A percentile compares a stretch with the other conserved stretches of the same genome.
phyloP scores from a whole-genome alignment of 2,113 vertebrate genomes.

The Corythoichthys haematopterus region DNA sequence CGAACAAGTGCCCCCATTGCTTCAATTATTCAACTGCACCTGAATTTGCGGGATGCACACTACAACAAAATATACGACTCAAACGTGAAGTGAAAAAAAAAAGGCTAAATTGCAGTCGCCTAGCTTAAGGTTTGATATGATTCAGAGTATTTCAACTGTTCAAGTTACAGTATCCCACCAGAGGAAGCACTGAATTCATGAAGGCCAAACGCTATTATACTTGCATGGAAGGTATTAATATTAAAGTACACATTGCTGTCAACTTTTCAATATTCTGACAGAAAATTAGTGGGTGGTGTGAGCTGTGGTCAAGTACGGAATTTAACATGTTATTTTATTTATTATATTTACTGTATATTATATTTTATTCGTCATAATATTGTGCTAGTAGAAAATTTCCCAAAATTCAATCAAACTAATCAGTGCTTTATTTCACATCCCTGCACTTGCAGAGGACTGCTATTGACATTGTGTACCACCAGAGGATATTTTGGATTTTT shows the following conservation, averaged over 20 bases:
- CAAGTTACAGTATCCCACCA: constrained; percentile 14
- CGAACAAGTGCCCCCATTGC: constrained; percentile 27
- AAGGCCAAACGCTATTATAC: constrained; percentile 50
- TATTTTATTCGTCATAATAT: no score
- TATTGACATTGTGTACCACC: background rate
- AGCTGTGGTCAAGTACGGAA: constrained; percentile 43
- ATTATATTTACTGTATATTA: no score
- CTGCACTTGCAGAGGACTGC: no score
- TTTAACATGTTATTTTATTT: constrained; percentile 7
- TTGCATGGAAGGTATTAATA: constrained; percentile 54
- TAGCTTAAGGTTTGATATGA: background rate
- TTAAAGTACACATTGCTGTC: constrained; percentile 52
- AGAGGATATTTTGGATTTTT: background rate
- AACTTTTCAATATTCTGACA: constrained; percentile 52
- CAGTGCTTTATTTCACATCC: no score
- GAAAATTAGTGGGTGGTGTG: constrained; percentile 23
- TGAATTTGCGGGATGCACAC: constrained; percentile 31
- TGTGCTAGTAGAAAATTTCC: no score
- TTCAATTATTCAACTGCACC: constrained; percentile 52
- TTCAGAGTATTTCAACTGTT: constrained; percentile 11
- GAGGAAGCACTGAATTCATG: constrained; percentile 35
- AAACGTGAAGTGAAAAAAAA: background rate
- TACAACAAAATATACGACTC: background rate
- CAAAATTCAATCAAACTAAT: no score
- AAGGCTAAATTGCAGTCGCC: constrained; percentile 1